Conservation (phyloP, 2,888 invertebrate genomes). For the Hyalella azteca region DNA sequence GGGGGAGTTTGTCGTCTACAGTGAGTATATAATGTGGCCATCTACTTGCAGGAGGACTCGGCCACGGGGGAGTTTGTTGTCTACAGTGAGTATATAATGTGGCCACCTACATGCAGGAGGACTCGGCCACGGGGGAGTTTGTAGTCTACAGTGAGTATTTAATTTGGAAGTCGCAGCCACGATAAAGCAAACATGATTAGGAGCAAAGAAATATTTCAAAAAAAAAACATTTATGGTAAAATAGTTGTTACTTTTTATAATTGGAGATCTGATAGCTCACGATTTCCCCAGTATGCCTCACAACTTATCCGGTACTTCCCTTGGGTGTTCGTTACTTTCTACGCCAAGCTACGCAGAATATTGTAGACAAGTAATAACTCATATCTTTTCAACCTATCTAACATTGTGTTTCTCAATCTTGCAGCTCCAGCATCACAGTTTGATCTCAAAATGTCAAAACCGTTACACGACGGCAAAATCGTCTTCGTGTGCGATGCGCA, state of each 20-base stretch:
- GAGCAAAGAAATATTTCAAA: too few species aligned
- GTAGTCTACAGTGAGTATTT: slow-evolving; percentile 72
- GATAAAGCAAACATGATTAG: too few species aligned
- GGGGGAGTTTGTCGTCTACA: slow-evolving; percentile 73
- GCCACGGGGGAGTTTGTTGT: slow-evolving; percentile 72
- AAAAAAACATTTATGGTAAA: too few species aligned
- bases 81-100: slow-evolving; percentile 76
- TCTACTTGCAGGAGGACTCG: slow-evolving; percentile 73
- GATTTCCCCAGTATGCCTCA: too few species aligned
- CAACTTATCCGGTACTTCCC: too few species aligned
- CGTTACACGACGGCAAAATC: slow-evolving; percentile 4
- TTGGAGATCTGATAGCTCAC: too few species aligned
- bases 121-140: slow-evolving; percentile 71
- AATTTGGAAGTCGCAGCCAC: too few species aligned
- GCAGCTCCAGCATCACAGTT: slow-evolving; percentile 26
- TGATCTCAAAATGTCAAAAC: slow-evolving; percentile 28
- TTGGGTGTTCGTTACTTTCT: too few species aligned
- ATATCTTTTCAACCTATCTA: too few species aligned
- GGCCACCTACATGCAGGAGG: slow-evolving; percentile 73
- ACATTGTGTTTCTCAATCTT: background rate
- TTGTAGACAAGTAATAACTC: too few species aligned
- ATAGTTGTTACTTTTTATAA: too few species aligned
- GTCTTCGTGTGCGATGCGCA: background rate
- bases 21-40: slow-evolving; percentile 75
- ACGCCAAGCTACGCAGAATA: too few species aligned